These are phyloP conservation scores for Rachycentron canadum DNA, from an alignment of 2,797 vertebrate genomes.

Conservation along the genomic window DNA sequence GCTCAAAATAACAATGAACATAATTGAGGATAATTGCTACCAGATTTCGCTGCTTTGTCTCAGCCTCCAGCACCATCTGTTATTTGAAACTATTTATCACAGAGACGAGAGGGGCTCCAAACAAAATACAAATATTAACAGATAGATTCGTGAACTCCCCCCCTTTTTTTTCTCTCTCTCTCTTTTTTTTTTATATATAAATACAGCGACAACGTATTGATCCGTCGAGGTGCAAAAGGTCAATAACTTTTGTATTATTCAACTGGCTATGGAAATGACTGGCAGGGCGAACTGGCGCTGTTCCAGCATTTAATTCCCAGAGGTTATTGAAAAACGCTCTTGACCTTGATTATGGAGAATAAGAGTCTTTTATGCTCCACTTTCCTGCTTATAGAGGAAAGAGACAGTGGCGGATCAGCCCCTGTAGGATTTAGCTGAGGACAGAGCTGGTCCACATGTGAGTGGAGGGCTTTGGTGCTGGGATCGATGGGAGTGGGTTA, in stretches of 20 bases:
- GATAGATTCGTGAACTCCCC: constrained; percentile 47
- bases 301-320: constrained; percentile 75
- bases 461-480: constrained; percentile 14
- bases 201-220: constrained; percentile 55
- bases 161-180: constrained; percentile 8
- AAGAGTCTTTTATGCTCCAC: constrained; percentile 69
- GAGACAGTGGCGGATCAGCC: constrained; percentile 36
- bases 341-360: constrained; percentile 82
- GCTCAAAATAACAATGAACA: constrained; percentile 83
- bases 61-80: constrained; percentile 72
- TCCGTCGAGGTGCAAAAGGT: constrained; percentile 69
- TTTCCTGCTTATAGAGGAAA: constrained; percentile 52
- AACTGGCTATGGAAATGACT: constrained; percentile 67
- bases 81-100: constrained; percentile 74
- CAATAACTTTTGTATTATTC: constrained; percentile 70
- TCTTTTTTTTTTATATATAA: constrained; percentile 16
- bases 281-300: constrained; percentile 70
- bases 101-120: constrained; percentile 49
- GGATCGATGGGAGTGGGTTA: constrained; percentile 44
- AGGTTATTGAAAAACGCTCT: constrained; percentile 79
- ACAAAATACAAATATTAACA: constrained; percentile 71
- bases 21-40: constrained; percentile 81
- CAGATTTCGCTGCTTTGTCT: constrained; percentile 74
- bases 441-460: not conserved
- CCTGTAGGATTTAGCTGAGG: constrained; percentile 12